Evolutionary conservation across 2,113 vertebrate species (phyloP), one percentile per base, ranked within the genome.

Genomic region (Camelus bactrianus): DNA sequence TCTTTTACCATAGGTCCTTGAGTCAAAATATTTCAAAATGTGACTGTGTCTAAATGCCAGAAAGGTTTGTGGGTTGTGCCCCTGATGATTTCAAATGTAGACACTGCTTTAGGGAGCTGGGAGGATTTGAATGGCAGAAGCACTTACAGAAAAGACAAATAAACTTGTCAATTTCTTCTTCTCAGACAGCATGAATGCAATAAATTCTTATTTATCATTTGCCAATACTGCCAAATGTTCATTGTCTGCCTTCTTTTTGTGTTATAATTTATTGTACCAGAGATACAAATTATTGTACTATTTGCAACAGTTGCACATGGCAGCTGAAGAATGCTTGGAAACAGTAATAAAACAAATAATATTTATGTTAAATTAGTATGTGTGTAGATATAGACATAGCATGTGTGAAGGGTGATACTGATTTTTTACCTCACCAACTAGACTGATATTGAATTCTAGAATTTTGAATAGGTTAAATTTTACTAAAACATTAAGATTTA

Each of bases 401-500:
- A 80, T 42, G 2, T 58, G 14, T 76, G 17, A 70, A 85, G 28
- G 82, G 15, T 69, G 11, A 56, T 67, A 5, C 22, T 84, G 3
- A 77, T 52, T 30, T 12, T 89, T 69, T 38, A 77, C 6, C 20
- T 93, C 24, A 50, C 7, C 26, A 83, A 10, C 15, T 56, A 35
- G 22, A 75, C 14, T 82, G 46, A 83, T 79, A 75, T 6, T 54
- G 35, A 93, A 62, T 60, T 50, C 54, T 77, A 91, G 73, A 67
- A 76, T 85, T 95, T 46, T 69, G 15, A 94, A 77, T 75, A 42
- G 3, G 12, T 38, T 96, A 91, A 73, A 69, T 86, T 91, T 81
- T 32, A 12, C 83, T 80, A 52, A 96, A 88, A 91, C 88, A 82
- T 81, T 91, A 76, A 84, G 20, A 60, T 35, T 94, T 89, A 91